These are phyloP conservation scores for Drosophila neotestacea DNA, from an alignment of 2,888 invertebrate genomes.

Conservation along the genomic window DNA sequence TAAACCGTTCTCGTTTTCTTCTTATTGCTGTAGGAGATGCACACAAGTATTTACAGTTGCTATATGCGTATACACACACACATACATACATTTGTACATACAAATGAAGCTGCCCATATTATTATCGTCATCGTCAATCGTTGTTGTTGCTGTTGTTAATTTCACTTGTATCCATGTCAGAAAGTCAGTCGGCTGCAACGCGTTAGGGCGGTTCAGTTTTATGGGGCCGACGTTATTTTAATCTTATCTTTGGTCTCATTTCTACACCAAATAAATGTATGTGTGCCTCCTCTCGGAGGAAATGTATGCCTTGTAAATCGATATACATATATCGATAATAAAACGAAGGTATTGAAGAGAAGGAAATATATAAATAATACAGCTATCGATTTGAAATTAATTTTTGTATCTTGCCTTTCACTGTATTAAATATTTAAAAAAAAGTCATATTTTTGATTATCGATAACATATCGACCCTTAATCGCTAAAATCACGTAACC, in stretches of 20 bases:
- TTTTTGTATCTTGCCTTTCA: no score
- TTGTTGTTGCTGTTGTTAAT: constrained; percentile 43
- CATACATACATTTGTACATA: constrained; percentile 6
- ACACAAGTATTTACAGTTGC: constrained; percentile 55
- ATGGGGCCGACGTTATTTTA: constrained; percentile 23
- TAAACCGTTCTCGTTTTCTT: constrained; percentile 38
- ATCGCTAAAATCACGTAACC: no score
- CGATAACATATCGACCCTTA: neutral
- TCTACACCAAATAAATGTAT: neutral
- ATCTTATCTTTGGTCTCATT: constrained; percentile 49
- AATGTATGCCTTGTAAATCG: neutral
- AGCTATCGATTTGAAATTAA: no score
- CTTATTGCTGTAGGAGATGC: constrained; percentile 24
- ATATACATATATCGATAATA: constrained; percentile 11
- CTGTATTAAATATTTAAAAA: no score
- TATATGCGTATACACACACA: constrained; percentile 17
- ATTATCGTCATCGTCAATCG: constrained; percentile 7
- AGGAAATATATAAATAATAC: no score
- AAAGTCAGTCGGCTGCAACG: constrained; percentile 20
- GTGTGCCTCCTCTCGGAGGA: constrained; percentile 1
- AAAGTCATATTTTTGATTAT: neutral
- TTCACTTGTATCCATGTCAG: constrained; percentile 63
- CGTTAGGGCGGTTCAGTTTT: constrained; percentile 53
- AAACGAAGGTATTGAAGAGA: no score
- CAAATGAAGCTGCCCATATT: constrained; percentile 31